Conservation (phyloP, 2,888 invertebrate species). For the Hirtodrosophila cameraria region DNA sequence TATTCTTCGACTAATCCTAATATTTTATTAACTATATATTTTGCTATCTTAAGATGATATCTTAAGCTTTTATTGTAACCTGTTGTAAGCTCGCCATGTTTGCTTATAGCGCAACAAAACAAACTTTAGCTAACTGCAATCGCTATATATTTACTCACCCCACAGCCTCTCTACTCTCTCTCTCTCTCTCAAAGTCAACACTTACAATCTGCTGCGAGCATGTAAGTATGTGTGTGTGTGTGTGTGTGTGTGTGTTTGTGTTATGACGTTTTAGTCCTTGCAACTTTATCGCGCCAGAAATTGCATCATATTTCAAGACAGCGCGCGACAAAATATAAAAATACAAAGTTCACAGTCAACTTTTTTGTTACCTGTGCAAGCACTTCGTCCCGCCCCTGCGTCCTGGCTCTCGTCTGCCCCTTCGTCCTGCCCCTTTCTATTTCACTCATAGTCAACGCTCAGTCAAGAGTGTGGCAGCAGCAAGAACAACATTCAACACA, state of each 20-base stretch:
- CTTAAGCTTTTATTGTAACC: background rate
- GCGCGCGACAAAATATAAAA: conserved; percentile 66
- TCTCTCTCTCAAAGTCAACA: conserved; percentile 61
- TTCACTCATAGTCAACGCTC: conserved; percentile 18
- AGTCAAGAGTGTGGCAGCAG: conserved; percentile 24
- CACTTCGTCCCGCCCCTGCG: background rate
- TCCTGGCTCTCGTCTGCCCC: too few species aligned
- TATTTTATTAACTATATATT: too few species aligned
- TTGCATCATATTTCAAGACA: conserved; percentile 79
- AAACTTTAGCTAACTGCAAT: conserved; percentile 52
- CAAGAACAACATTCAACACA: conserved; percentile 37
- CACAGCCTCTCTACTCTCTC: conserved; percentile 9
- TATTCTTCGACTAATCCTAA: too few species aligned
- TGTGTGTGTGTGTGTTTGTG: conserved; percentile 25
- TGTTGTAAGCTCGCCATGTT: conserved; percentile 3
- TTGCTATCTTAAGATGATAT: too few species aligned
- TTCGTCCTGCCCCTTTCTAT: background rate
- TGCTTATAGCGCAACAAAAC: conserved; percentile 27
- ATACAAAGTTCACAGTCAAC: conserved; percentile 57
- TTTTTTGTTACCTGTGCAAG: conserved; percentile 59
- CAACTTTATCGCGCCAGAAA: conserved; percentile 76
- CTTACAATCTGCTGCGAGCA: conserved; percentile 38
- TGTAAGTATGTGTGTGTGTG: conserved; percentile 7
- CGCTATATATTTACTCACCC: conserved; percentile 16
- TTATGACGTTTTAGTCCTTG: conserved; percentile 61